phyloP scores from a whole-genome alignment of 2,113 vertebrate species.

The Myxocyprinus asiaticus region DNA sequence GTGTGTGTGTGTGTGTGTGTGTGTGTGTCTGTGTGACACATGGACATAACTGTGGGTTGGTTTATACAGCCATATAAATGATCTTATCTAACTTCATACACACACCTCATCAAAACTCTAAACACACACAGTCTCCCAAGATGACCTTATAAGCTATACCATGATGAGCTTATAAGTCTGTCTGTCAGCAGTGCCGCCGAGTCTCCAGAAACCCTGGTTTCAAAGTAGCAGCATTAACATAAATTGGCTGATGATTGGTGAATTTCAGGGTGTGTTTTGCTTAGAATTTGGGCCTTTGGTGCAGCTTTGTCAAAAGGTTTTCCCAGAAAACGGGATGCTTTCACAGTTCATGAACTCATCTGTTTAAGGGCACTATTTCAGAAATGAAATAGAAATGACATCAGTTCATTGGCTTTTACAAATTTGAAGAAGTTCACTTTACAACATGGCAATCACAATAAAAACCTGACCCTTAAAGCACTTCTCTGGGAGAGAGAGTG shows the following conservation, averaged over 20 bases:
- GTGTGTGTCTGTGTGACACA: background rate
- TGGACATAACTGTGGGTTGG: background rate
- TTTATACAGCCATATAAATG: conserved; percentile 50
- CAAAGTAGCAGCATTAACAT: conserved; percentile 25
- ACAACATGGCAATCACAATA: conserved; percentile 20
- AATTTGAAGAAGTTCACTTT: conserved; percentile 1
- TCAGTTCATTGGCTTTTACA: conserved; percentile 19
- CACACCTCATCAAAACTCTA: conserved; percentile 38
- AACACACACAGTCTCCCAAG: conserved; percentile 8
- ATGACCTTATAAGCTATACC: conserved; percentile 28
- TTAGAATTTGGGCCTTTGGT: conserved; percentile 3
- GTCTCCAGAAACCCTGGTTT: background rate
- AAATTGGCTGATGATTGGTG: conserved; percentile 33
- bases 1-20: background rate
- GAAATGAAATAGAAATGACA: conserved; percentile 20
- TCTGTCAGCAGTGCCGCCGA: conserved; percentile 1
- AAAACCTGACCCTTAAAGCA: conserved; percentile 1
- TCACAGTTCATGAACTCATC: conserved; percentile 15
- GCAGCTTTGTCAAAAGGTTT: conserved; percentile 23
- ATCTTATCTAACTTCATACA: conserved; percentile 44
- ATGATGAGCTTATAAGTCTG: conserved; percentile 10
- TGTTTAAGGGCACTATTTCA: conserved; percentile 25
- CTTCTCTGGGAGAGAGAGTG: no score
- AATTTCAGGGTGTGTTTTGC: conserved; percentile 5
- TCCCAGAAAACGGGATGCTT: conserved; percentile 1